Percentiles rank a stretch among this genome's conserved stretches.
Evolutionary conservation across 2,888 invertebrate genomes (phyloP).

Genomic region (Eupithecia dodoneata): DNA sequence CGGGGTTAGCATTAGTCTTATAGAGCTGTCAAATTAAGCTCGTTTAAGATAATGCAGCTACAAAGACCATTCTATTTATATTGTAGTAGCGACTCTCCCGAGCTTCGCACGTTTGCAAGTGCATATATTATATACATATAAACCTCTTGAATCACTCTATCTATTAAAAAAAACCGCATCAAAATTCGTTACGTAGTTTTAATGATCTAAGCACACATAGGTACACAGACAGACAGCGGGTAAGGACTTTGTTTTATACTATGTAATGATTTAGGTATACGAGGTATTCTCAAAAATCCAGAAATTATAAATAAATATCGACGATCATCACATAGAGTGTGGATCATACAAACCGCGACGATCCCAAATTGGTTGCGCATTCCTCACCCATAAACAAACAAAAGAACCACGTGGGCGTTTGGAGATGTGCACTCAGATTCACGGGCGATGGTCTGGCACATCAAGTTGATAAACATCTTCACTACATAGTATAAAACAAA

Average conservation of each 20-base stretch:
- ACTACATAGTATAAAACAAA: not conserved
- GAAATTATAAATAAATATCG: not conserved
- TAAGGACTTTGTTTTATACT: no score
- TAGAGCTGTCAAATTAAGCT: not conserved
- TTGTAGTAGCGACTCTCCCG: no score
- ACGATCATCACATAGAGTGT: not conserved
- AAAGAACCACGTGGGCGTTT: conserved; percentile 54
- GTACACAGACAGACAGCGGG: no score
- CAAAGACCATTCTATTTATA: not conserved
- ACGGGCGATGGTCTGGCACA: not conserved
- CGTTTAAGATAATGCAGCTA: not conserved
- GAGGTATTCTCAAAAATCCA: not conserved
- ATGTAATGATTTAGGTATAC: not conserved
- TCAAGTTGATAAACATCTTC: not conserved
- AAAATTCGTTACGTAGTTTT: no score
- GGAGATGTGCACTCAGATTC: not conserved
- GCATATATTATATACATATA: no score
- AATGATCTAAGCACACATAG: no score
- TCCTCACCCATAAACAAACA: conserved; percentile 42
- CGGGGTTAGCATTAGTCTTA: no score
- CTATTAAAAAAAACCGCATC: no score
- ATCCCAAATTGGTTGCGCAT: conserved; percentile 39
- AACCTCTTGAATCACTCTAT: no score
- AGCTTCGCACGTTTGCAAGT: no score
- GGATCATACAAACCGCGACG: conserved; percentile 5